phyloP scores from a whole-genome alignment of 2,888 invertebrate genomes.

The Microplitis deprimator region DNA sequence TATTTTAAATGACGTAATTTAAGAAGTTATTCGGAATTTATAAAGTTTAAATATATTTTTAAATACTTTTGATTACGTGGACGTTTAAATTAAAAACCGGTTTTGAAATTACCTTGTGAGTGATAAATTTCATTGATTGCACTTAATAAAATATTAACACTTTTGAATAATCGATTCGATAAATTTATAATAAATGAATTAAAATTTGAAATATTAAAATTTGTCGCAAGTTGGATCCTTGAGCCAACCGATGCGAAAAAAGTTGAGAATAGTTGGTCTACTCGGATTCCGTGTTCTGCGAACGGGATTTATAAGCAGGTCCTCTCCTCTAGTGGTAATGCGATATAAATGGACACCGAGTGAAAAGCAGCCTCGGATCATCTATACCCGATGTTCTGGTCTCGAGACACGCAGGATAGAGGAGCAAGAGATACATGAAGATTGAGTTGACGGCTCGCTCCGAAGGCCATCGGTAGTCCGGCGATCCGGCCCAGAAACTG shows the following conservation, averaged over 20 bases:
- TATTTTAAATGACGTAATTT: not conserved
- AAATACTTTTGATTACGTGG: not conserved
- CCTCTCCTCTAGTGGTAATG: conserved; percentile 55
- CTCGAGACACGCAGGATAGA: conserved; percentile 38
- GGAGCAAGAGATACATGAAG: conserved; percentile 66
- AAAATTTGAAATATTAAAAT: not conserved
- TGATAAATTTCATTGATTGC: conserved; percentile 52
- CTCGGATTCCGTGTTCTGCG: conserved; percentile 53
- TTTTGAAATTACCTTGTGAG: not conserved
- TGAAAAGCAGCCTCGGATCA: conserved; percentile 54
- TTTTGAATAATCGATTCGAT: not conserved
- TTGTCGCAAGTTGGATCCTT: not conserved
- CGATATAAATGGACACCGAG: conserved; percentile 65
- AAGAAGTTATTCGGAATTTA: not conserved
- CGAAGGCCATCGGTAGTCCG: conserved; percentile 23
- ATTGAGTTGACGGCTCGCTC: conserved; percentile 68
- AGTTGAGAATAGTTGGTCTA: conserved; percentile 45
- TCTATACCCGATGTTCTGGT: conserved; percentile 43
- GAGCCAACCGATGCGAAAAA: not conserved
- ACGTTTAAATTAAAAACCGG: conserved; percentile 11
- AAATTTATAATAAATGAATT: not conserved
- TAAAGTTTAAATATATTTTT: not conserved
- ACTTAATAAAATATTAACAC: conserved; percentile 52
- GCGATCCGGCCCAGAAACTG: too few relatives aligned
- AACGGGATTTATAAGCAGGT: conserved; percentile 58